phyloP scores from a whole-genome alignment of 2,888 invertebrate genomes.

The Sphaeridia pumilis region DNA sequence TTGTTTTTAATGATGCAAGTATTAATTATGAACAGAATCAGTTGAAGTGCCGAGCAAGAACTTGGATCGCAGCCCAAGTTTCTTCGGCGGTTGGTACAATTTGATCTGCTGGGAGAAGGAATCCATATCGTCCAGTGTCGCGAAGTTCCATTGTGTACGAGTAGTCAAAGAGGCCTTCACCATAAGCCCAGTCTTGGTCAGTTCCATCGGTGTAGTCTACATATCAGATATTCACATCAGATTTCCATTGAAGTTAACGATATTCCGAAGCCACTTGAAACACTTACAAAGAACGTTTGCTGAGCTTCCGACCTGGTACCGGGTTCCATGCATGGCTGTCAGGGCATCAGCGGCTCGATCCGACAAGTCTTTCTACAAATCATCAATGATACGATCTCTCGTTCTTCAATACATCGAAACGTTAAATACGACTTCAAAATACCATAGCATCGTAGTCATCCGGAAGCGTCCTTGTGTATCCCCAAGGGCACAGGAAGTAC shows the following conservation, averaged over 20 bases:
- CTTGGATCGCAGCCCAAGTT: constrained; percentile 61
- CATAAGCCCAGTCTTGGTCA: constrained; percentile 29
- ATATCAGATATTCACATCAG: background rate
- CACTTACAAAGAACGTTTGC: constrained; percentile 26
- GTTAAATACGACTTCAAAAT: background rate
- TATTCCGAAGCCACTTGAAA: too few relatives aligned
- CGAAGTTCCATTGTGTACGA: constrained; percentile 56
- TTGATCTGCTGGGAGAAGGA: constrained; percentile 60
- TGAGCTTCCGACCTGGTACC: constrained; percentile 47
- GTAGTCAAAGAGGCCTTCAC: constrained; percentile 18
- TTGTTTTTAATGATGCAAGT: background rate
- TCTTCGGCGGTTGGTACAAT: constrained; percentile 64
- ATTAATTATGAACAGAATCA: background rate
- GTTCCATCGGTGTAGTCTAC: constrained; percentile 16
- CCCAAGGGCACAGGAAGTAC: constrained; percentile 15
- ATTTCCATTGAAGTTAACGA: too few relatives aligned
- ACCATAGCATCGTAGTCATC: constrained; percentile 6
- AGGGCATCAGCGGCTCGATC: constrained; percentile 51
- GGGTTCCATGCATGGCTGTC: constrained; percentile 50
- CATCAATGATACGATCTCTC: background rate
- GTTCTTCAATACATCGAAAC: background rate
- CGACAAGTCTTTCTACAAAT: constrained; percentile 45
- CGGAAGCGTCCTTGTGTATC: constrained; percentile 9
- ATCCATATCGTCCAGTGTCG: constrained; percentile 63
- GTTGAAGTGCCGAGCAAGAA: constrained; percentile 36